These are phyloP conservation scores for Pedionomus torquatus DNA, from an alignment of 2,113 vertebrate species.

Conservation along the genomic window DNA sequence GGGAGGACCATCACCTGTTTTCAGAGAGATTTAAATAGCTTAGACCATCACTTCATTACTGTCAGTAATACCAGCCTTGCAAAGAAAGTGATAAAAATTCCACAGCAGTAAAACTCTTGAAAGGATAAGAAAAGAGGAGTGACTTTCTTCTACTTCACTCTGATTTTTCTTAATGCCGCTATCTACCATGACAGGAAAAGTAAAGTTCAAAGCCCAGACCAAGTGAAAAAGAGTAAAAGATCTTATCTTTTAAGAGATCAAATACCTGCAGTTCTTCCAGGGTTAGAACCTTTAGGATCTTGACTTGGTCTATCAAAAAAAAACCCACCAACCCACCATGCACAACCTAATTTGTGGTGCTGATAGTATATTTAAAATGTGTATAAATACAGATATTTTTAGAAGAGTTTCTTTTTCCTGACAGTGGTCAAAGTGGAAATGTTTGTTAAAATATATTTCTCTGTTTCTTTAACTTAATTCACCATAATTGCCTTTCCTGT, in stretches of 20 bases:
- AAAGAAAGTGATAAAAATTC: neutral
- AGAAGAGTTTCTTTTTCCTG: neutral
- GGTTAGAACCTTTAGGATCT: neutral
- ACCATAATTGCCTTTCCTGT: neutral
- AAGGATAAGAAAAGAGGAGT: neutral
- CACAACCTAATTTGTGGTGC: neutral
- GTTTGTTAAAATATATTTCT: conserved; percentile 15
- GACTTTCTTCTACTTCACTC: neutral
- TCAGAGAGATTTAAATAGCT: neutral
- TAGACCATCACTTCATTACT: neutral
- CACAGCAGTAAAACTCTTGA: neutral
- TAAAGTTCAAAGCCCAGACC: neutral
- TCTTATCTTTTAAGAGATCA: neutral
- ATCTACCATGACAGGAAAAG: neutral
- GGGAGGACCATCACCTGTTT: neutral
- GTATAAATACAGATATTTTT: neutral
- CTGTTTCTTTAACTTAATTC: neutral
- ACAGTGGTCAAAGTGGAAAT: neutral
- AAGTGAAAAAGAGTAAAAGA: neutral
- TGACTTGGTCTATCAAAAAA: neutral
- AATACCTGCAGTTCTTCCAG: neutral
- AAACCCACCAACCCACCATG: neutral
- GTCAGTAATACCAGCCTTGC: neutral
- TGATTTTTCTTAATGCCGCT: neutral
- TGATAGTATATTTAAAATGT: neutral